Conservation (phyloP, 2,113 vertebrate species). For the Gadus chalcogrammus region DNA sequence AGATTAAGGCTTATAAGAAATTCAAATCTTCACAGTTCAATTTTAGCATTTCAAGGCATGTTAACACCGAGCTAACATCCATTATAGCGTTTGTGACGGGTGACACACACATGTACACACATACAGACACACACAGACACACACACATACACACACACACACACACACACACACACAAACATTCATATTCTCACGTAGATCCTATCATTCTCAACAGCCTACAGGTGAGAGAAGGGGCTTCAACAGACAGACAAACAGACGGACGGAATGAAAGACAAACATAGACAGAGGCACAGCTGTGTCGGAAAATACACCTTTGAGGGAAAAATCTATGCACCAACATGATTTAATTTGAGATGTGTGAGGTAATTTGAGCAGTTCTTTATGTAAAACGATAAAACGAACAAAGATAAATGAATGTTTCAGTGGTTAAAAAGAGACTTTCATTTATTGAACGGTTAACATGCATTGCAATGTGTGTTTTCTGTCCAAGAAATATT, state of each 20-base stretch:
- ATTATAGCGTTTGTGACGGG: background rate
- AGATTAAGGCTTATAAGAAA: background rate
- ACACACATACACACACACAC: too few species aligned
- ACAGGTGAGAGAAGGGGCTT: slow-evolving; percentile 3
- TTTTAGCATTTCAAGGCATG: background rate
- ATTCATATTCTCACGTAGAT: background rate
- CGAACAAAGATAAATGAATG: too few species aligned
- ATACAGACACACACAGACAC: too few species aligned
- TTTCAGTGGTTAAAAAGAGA: too few species aligned
- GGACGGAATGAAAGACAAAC: too few species aligned
- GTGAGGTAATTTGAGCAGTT: background rate
- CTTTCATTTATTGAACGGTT: too few species aligned
- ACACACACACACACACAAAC: too few species aligned
- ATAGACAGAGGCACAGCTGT: too few species aligned
- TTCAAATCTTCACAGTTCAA: slow-evolving; percentile 7
- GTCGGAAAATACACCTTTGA: too few species aligned
- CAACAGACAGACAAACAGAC: background rate
- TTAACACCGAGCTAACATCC: slow-evolving; percentile 7
- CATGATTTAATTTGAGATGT: background rate
- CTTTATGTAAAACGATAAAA: too few species aligned
- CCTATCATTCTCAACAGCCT: background rate
- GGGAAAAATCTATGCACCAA: background rate
- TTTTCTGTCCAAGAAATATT: background rate
- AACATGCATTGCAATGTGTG: background rate
- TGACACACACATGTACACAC: too few species aligned